These are phyloP conservation scores for Melanotaenia nigrans DNA, from an alignment of 2,797 vertebrate species.

Conservation along the genomic window DNA sequence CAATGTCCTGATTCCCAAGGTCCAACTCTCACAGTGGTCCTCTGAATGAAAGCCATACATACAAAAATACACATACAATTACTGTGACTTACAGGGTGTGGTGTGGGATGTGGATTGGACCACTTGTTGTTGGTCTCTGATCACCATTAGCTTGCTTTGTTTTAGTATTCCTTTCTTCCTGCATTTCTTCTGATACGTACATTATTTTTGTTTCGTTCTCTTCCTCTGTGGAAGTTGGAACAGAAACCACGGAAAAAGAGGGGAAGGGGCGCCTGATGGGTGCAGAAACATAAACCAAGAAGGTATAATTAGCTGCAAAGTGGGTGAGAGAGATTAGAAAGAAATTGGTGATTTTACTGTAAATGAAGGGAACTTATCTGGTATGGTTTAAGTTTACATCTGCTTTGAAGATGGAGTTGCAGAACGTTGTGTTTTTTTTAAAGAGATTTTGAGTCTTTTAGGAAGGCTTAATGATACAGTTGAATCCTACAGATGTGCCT, in stretches of 20 bases:
- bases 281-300: slow-evolving; percentile 26
- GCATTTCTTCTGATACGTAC: slow-evolving; percentile 88
- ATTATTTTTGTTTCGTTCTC: slow-evolving; percentile 77
- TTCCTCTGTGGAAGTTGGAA: slow-evolving; percentile 70
- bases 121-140: slow-evolving; percentile 71
- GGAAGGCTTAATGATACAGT: background rate
- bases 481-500: background rate
- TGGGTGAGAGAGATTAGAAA: slow-evolving; percentile 16
- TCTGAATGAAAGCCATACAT: slow-evolving; percentile 2
- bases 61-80: slow-evolving; percentile 11
- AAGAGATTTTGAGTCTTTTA: slow-evolving; percentile 8
- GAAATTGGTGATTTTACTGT: slow-evolving; percentile 5
- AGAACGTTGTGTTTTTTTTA: background rate
- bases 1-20: background rate
- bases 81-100: slow-evolving; percentile 49
- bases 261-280: slow-evolving; percentile 16
- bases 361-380: slow-evolving; percentile 16
- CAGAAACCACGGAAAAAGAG: slow-evolving; percentile 45
- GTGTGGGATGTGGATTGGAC: slow-evolving; percentile 44
- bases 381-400: slow-evolving; percentile 6
- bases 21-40: slow-evolving; percentile 2
- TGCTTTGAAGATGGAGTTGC: background rate
- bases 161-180: slow-evolving; percentile 89
- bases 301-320: slow-evolving; percentile 44
- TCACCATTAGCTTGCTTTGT: slow-evolving; percentile 82